Conservation (phyloP, 2,888 invertebrate species). For the Nebria salina region DNA sequence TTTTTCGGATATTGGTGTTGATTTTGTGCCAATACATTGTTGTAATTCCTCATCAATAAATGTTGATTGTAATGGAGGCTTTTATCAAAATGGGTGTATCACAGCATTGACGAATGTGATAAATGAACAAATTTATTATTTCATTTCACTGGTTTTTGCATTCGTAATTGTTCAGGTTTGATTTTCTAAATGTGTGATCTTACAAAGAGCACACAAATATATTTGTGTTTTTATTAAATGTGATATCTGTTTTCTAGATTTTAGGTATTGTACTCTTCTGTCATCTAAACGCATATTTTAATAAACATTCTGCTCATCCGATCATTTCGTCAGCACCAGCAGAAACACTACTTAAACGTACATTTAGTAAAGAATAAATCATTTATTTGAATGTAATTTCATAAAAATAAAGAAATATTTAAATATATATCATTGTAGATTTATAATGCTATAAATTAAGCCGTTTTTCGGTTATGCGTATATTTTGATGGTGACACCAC, state of each 20-base stretch:
- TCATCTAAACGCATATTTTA: conserved; percentile 23
- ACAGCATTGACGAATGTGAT: conserved; percentile 18
- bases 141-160: conserved; percentile 17
- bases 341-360: neutral
- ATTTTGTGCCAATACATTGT: conserved; percentile 37
- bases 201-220: no score
- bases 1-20: conserved; percentile 38
- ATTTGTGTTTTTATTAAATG: neutral
- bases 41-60: conserved; percentile 20
- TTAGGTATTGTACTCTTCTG: conserved; percentile 32
- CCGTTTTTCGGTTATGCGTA: no score
- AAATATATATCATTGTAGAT: neutral
- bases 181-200: neutral
- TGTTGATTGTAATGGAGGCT: conserved; percentile 21
- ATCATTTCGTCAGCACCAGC: neutral
- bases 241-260: neutral
- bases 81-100: conserved; percentile 33
- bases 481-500: no score
- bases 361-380: neutral
- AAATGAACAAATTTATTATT: conserved; percentile 24
- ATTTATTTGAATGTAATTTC: neutral
- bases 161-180: conserved; percentile 33
- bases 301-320: neutral
- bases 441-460: no score
- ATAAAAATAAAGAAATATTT: neutral